phyloP scores from a whole-genome alignment of 2,797 vertebrate genomes.

The Tenualosa thibaudeaui region DNA sequence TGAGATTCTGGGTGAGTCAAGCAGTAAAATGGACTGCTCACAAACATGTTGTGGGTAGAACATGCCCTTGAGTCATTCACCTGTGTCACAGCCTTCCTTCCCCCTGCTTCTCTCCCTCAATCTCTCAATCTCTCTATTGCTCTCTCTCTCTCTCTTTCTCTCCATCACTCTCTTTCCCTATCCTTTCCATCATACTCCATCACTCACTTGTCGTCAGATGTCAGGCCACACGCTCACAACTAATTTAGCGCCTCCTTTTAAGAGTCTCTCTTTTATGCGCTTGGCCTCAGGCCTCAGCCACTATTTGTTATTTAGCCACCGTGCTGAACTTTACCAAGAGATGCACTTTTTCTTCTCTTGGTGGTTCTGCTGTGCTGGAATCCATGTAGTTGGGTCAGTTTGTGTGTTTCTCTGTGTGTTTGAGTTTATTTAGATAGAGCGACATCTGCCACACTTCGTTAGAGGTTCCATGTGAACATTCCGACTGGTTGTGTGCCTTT shows the following conservation, averaged over 20 bases:
- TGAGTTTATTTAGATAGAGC: background rate
- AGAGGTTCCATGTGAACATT: background rate
- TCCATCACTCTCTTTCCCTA: background rate
- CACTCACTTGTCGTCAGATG: background rate
- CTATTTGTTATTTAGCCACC: background rate
- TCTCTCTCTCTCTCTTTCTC: background rate
- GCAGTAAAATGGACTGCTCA: background rate
- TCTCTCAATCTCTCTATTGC: background rate
- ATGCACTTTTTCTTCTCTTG: background rate
- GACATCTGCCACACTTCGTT: conserved; percentile 8
- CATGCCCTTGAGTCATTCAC: background rate
- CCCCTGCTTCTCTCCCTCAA: background rate
- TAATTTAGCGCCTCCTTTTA: background rate
- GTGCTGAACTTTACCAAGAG: background rate
- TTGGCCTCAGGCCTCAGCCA: background rate
- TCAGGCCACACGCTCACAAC: background rate
- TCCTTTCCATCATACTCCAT: background rate
- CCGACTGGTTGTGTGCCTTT: background rate
- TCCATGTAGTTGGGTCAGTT: background rate
- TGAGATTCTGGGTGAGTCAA: background rate
- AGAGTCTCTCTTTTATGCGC: background rate
- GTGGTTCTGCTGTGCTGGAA: background rate
- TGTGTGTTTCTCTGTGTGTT: background rate
- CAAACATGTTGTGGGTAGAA: background rate
- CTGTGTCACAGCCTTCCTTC: background rate